Conservation (phyloP, 2,113 vertebrate genomes). For the Cheilinus undulatus region DNA sequence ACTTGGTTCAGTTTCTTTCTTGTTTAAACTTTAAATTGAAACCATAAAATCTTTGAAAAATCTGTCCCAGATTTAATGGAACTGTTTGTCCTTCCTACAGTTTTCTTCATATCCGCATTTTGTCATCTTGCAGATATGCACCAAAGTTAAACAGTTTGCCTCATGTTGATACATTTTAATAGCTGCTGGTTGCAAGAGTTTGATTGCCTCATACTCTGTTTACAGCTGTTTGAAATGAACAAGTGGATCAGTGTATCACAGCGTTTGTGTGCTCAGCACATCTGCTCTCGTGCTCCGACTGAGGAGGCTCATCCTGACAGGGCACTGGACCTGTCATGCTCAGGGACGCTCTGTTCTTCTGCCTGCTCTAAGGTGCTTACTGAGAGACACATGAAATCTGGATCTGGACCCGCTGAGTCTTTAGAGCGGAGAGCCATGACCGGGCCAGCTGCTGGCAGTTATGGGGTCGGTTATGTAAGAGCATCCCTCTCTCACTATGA, state of each 20-base stretch:
- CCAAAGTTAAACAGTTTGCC: conserved; percentile 43
- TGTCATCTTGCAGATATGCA: conserved; percentile 1
- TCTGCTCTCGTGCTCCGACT: conserved; percentile 39
- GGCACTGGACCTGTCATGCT: conserved; percentile 48
- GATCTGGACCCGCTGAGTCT: conserved; percentile 44
- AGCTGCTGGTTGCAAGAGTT: conserved; percentile 8
- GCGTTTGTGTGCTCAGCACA: conserved; percentile 42
- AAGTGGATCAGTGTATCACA: conserved; percentile 38
- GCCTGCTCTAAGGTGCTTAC: conserved; percentile 36
- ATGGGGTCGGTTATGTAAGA: conserved; percentile 63
- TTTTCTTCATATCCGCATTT: conserved; percentile 8
- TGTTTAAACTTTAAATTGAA: too few species aligned
- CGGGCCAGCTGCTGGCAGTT: conserved; percentile 65
- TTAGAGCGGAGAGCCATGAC: conserved; percentile 41
- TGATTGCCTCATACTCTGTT: conserved; percentile 30
- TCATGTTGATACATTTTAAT: conserved; percentile 28
- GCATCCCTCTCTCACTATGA: conserved; percentile 43
- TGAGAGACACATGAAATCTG: conserved; percentile 60
- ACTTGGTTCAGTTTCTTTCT: too few species aligned
- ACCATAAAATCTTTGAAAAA: too few species aligned
- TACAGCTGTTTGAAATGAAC: conserved; percentile 47
- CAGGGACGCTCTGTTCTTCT: conserved; percentile 56
- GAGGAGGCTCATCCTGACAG: conserved; percentile 48
- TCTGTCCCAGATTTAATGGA: too few species aligned
- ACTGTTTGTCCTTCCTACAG: conserved; percentile 1